Percentiles rank a stretch among this genome's conserved stretches.
These are phyloP conservation scores for Sylvia borin DNA, from an alignment of 2,797 vertebrate species.

Conservation along the genomic window DNA sequence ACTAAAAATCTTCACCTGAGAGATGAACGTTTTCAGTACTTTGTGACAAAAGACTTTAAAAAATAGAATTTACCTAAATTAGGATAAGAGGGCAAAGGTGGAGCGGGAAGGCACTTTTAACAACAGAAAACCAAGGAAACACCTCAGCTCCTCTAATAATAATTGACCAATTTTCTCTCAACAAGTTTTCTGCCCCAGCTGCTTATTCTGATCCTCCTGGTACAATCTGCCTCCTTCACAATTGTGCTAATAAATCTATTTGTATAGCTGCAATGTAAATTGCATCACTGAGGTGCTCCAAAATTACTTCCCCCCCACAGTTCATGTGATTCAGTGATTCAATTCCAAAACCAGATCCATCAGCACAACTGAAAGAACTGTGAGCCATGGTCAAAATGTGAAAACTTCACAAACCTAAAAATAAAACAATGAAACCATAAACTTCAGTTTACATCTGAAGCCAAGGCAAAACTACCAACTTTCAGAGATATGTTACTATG, in stretches of 20 bases:
- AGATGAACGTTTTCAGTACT: not conserved
- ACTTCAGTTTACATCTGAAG: not conserved
- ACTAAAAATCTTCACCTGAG: not conserved
- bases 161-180: slow-evolving; percentile 24
- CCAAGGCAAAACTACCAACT: not conserved
- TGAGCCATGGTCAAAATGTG: not conserved
- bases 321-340: slow-evolving; percentile 28
- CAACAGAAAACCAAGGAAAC: slow-evolving; percentile 34
- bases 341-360: slow-evolving; percentile 27
- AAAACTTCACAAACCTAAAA: not conserved
- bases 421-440: no score
- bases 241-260: slow-evolving; percentile 18
- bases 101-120: slow-evolving; percentile 14
- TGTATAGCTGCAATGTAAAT: not conserved
- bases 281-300: slow-evolving; percentile 14
- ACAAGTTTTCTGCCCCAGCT: not conserved
- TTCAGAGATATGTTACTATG: not conserved
- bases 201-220: slow-evolving; percentile 14
- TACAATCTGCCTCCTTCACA: slow-evolving; percentile 8
- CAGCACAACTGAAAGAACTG: not conserved
- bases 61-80: not conserved
- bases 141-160: not conserved
- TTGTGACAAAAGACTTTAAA: not conserved
- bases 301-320: not conserved
- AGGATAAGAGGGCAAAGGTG: not conserved